Evolutionary conservation across 2,797 vertebrate genomes (phyloP).

Genomic region (Danio jaintianensis): DNA sequence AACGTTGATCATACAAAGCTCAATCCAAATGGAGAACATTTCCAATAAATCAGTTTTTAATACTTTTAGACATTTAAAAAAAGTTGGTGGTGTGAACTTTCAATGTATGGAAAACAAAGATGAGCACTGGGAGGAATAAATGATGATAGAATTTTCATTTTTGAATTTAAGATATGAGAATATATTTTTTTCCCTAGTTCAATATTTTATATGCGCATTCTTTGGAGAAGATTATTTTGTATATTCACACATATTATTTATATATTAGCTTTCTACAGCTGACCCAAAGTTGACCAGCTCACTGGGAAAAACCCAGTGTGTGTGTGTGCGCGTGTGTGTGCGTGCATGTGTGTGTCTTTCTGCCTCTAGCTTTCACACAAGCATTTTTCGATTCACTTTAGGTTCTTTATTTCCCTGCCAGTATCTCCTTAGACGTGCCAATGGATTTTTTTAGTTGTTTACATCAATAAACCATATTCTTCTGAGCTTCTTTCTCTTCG

Average conservation of each 20-base stretch:
- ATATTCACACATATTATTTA: background rate
- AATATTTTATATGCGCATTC: no score
- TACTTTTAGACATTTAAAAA: no score
- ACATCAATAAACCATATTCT: conserved; percentile 19
- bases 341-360: background rate
- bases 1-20: background rate
- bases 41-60: no score
- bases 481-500: background rate
- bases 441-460: conserved; percentile 24
- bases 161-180: no score
- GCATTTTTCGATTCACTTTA: conserved; percentile 4
- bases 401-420: conserved; percentile 23
- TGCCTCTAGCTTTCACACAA: background rate
- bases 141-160: no score
- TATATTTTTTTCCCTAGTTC: no score
- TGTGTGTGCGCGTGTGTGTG: no score
- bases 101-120: no score
- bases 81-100: no score
- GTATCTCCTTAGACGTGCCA: conserved; percentile 23
- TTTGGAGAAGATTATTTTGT: background rate
- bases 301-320: background rate
- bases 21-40: no score
- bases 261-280: background rate
- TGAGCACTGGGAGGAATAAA: no score
- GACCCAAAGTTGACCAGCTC: background rate